Evolutionary conservation across 2,888 invertebrate species (phyloP).

Genomic region (Plagodis dolabraria): DNA sequence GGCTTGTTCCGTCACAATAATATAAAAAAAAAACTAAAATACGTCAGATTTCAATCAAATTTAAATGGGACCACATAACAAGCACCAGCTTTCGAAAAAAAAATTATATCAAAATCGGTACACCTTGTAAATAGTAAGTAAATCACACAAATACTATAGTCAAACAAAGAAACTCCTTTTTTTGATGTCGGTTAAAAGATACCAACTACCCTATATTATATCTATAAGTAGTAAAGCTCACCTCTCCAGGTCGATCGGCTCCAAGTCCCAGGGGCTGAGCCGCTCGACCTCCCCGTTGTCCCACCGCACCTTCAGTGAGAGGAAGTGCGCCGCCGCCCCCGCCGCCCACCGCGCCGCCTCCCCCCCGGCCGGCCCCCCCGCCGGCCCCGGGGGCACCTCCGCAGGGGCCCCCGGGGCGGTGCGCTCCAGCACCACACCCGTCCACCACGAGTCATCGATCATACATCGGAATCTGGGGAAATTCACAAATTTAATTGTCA

Average conservation of each 20-base stretch:
- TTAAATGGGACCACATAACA: no score
- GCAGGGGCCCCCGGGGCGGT: conserved; percentile 21
- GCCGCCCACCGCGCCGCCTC: conserved; percentile 41
- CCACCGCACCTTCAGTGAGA: conserved; percentile 89
- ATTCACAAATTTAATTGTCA: no score
- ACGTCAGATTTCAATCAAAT: no score
- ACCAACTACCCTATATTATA: no score
- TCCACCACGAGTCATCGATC: conserved; percentile 99
- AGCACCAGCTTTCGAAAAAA: no score
- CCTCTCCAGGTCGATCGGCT: conserved; percentile 91
- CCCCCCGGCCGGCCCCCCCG: conserved; percentile 23
- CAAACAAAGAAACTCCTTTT: no score
- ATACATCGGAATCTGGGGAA: conserved; percentile 91
- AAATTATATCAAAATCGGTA: no score
- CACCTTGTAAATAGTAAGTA: no score
- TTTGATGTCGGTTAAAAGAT: no score
- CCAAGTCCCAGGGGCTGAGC: conserved; percentile 99
- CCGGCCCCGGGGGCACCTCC: conserved; percentile 6
- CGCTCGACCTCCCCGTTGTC: conserved; percentile 96
- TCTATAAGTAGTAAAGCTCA: conserved; percentile 18
- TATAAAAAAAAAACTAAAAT: no score
- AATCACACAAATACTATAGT: no score
- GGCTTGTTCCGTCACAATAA: no score
- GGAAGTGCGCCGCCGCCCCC: conserved; percentile 59
- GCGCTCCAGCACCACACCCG: conserved; percentile 85